A percentile compares a stretch with the other conserved stretches of the same genome.
Conservation (phyloP, 2,113 vertebrate species). For the Sapajus apella region DNA sequence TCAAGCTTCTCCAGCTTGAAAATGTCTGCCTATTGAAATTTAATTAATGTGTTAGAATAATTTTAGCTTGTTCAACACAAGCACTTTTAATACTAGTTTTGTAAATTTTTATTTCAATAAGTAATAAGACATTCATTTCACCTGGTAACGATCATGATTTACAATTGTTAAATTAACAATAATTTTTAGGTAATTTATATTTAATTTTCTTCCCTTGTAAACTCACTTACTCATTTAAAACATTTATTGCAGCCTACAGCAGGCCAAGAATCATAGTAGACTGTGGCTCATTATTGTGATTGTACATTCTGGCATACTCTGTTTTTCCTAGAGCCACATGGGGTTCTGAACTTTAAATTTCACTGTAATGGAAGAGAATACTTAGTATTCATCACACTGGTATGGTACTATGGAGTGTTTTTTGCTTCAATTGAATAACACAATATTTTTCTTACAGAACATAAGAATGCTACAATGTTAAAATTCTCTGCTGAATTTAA, state of each 20-base stretch:
- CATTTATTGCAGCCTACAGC: neutral
- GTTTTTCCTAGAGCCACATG: slow-evolving; percentile 51
- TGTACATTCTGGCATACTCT: slow-evolving; percentile 32
- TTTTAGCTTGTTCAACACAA: neutral
- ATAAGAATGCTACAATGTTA: slow-evolving; percentile 58
- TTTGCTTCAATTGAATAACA: slow-evolving; percentile 52
- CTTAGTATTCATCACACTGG: slow-evolving; percentile 36
- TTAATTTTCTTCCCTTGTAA: neutral
- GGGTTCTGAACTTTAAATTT: slow-evolving; percentile 65
- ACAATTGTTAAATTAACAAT: slow-evolving; percentile 25
- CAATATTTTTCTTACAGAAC: slow-evolving; percentile 59
- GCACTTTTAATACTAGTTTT: neutral
- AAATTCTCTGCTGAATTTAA: slow-evolving; percentile 65
- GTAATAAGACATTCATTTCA: neutral
- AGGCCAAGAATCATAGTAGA: slow-evolving; percentile 53
- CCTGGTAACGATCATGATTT: neutral
- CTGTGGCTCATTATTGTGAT: slow-evolving; percentile 33
- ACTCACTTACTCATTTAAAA: slow-evolving; percentile 50
- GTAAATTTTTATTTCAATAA: slow-evolving; percentile 3
- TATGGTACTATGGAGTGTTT: slow-evolving; percentile 14
- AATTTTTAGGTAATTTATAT: slow-evolving; percentile 4
- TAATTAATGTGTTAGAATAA: neutral
- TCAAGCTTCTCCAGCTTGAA: neutral
- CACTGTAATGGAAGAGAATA: slow-evolving; percentile 38
- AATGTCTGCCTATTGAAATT: neutral